These are phyloP conservation scores for Recurvirostra avosetta DNA, from an alignment of 2,113 vertebrate species.

Conservation along the genomic window DNA sequence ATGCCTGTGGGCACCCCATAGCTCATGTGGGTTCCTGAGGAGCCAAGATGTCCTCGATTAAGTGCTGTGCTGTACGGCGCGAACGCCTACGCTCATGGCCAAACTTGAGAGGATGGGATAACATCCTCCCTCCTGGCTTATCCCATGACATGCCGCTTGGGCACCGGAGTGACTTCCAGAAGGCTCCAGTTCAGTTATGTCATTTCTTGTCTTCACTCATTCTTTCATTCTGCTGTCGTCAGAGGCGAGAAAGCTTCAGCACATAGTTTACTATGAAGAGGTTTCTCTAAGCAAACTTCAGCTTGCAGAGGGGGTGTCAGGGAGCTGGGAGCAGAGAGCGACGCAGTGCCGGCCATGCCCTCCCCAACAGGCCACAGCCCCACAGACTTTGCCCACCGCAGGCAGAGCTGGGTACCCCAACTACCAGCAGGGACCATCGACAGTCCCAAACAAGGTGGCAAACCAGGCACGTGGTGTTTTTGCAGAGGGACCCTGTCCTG, in stretches of 20 bases:
- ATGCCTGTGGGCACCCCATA: accelerated
- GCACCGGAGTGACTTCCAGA: neutral
- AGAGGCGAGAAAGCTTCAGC: neutral
- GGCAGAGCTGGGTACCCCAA: neutral
- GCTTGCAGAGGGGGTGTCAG: neutral
- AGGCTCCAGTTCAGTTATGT: accelerated
- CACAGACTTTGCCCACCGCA: accelerated
- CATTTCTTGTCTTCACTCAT: neutral
- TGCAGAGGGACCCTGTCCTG: neutral
- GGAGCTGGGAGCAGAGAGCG: neutral
- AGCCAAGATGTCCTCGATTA: neutral
- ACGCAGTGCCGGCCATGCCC: neutral
- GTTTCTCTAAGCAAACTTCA: neutral
- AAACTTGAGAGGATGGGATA: accelerated
- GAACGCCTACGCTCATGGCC: neutral
- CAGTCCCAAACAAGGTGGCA: accelerated
- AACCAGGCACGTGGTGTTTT: accelerated
- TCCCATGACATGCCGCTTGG: accelerated
- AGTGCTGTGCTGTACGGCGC: neutral
- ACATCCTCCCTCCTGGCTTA: neutral
- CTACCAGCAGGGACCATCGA: accelerated
- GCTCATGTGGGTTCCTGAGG: neutral
- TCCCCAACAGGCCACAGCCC: neutral
- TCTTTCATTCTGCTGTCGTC: neutral
- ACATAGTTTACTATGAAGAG: neutral